Percentiles rank a stretch among this genome's conserved stretches.
phyloP scores from a whole-genome alignment of 2,113 vertebrate genomes.

The Seriola aureovittata region DNA sequence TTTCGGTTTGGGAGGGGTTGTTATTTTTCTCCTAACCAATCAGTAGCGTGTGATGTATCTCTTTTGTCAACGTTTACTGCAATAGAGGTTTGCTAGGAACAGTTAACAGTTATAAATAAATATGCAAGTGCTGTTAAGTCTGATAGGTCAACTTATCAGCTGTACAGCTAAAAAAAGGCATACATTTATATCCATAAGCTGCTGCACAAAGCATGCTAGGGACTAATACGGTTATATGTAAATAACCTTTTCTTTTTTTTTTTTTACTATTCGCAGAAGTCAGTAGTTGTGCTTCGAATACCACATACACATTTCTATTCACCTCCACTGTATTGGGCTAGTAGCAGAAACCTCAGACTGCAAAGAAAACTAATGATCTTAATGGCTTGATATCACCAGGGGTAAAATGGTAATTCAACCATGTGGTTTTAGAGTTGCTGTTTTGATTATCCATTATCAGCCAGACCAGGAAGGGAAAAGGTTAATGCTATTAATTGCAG shows the following conservation, averaged over 20 bases:
- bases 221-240: background rate
- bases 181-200: background rate
- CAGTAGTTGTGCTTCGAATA: background rate
- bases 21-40: background rate
- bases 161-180: background rate
- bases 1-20: background rate
- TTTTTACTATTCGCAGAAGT: background rate
- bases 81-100: too few species aligned
- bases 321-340: background rate
- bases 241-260: background rate
- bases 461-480: slow-evolving; percentile 36
- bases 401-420: background rate
- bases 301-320: background rate
- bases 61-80: background rate
- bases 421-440: background rate
- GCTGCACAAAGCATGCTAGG: background rate
- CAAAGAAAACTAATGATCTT: slow-evolving; percentile 1
- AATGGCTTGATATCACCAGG: slow-evolving; percentile 5
- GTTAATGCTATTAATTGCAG: slow-evolving; percentile 49
- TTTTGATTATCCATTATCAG: slow-evolving; percentile 28
- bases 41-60: background rate
- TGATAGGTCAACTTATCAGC: background rate
- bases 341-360: background rate
- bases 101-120: too few species aligned
- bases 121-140: background rate